Evolutionary conservation across 1,140 invertebrate genomes (phyloP).

Genomic region (Pseudomyrmex pallidus): DNA sequence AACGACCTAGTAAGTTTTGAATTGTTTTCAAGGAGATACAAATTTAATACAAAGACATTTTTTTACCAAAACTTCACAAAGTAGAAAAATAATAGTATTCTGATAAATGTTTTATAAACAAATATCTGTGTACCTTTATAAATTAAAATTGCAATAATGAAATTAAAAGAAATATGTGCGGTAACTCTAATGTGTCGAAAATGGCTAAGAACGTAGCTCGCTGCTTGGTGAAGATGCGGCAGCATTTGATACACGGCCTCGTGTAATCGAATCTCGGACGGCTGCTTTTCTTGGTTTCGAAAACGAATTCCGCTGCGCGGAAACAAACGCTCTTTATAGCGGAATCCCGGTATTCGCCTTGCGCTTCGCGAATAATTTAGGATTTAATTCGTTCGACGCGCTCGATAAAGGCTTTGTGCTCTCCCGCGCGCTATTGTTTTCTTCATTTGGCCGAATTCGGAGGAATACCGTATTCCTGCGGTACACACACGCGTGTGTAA

Average conservation of each 20-base stretch:
- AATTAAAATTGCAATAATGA: no score
- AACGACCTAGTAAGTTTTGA: no score
- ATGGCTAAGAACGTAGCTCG: background rate
- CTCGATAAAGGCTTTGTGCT: slow-evolving; percentile 57
- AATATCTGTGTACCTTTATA: no score
- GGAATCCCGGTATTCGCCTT: slow-evolving; percentile 56
- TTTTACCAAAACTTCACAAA: no score
- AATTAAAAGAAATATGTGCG: no score
- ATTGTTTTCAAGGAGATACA: no score
- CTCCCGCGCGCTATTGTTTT: slow-evolving; percentile 44
- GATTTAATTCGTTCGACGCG: slow-evolving; percentile 55
- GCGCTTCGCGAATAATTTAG: slow-evolving; percentile 53
- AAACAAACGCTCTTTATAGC: slow-evolving; percentile 54
- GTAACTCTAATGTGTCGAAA: background rate
- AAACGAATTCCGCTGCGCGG: slow-evolving; percentile 48
- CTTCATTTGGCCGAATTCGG: slow-evolving; percentile 45
- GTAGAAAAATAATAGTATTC: no score
- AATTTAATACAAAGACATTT: background rate
- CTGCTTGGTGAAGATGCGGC: background rate
- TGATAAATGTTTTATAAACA: no score
- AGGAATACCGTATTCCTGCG: background rate
- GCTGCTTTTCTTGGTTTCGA: slow-evolving; percentile 48
- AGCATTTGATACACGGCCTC: slow-evolving; percentile 16
- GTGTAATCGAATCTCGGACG: background rate
- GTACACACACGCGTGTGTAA: background rate